Evolutionary conservation across 2,888 invertebrate species (phyloP).

Genomic region (Xanthostigma xanthostigma): DNA sequence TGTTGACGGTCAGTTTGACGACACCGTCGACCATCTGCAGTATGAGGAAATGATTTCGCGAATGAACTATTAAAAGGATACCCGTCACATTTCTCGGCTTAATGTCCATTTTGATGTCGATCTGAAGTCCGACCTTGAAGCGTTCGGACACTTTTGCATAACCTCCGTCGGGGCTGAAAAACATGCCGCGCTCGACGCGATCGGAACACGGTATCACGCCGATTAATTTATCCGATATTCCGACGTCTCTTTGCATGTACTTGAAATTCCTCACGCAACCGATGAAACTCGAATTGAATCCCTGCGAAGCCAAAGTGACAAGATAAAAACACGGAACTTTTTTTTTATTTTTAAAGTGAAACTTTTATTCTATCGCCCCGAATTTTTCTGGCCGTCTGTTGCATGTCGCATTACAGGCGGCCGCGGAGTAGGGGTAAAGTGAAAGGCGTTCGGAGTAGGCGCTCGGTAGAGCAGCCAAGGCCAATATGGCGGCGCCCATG

Average conservation of each 20-base stretch:
- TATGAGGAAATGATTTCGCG: slow-evolving; percentile 66
- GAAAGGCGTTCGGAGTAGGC: no score
- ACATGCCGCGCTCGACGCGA: slow-evolving; percentile 64
- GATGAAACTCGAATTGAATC: slow-evolving; percentile 50
- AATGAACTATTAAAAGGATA: slow-evolving; percentile 73
- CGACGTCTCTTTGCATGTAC: slow-evolving; percentile 51
- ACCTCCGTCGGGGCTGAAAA: slow-evolving; percentile 68
- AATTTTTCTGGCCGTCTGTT: no score
- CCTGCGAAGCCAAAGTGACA: neutral
- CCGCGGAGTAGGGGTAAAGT: no score
- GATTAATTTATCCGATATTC: slow-evolving; percentile 37
- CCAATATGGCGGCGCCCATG: no score
- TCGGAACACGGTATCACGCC: slow-evolving; percentile 68
- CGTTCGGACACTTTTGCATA: slow-evolving; percentile 53
- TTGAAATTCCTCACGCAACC: slow-evolving; percentile 71
- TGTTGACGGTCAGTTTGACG: slow-evolving; percentile 69
- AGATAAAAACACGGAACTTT: slow-evolving; percentile 9
- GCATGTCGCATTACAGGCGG: no score
- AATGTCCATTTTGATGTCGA: slow-evolving; percentile 71
- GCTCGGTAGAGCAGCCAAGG: no score
- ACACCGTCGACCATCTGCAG: slow-evolving; percentile 79
- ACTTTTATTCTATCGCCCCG: no score
- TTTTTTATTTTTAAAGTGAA: no score
- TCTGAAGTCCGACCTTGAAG: slow-evolving; percentile 63
- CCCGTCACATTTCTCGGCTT: slow-evolving; percentile 75